Percentiles rank a stretch among this genome's conserved stretches.
Conservation (phyloP, 2,113 vertebrate genomes). For the Cavia porcellus region DNA sequence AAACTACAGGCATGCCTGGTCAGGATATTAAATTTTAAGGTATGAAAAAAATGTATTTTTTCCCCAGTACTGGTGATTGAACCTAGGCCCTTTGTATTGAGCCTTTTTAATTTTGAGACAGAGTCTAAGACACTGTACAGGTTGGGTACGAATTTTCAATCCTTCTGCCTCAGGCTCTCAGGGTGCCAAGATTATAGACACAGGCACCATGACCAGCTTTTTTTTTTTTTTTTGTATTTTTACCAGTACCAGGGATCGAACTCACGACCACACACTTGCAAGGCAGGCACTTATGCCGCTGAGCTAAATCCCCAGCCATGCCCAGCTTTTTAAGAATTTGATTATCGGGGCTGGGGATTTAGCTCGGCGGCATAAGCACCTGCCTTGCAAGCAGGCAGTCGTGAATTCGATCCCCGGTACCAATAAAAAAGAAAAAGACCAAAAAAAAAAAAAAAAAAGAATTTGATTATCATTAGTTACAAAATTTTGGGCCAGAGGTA, state of each 20-base stretch:
- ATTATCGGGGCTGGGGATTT: too few species aligned
- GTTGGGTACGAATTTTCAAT: neutral
- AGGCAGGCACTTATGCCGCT: too few species aligned
- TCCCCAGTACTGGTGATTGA: neutral
- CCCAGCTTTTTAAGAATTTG: too few species aligned
- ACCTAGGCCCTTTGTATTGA: neutral
- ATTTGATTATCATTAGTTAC: neutral
- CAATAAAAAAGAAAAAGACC: too few species aligned
- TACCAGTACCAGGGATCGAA: too few species aligned
- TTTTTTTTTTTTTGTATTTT: too few species aligned
- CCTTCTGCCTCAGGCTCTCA: neutral
- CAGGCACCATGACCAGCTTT: neutral
- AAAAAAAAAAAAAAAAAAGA: neutral
- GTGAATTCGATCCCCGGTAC: too few species aligned
- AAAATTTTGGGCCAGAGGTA: neutral
- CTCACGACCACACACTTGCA: too few species aligned
- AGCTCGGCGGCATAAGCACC: too few species aligned
- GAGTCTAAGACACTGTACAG: neutral
- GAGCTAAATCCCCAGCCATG: too few species aligned
- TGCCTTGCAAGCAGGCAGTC: too few species aligned
- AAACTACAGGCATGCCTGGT: neutral
- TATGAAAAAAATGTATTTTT: neutral
- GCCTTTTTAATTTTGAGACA: neutral
- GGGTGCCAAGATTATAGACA: neutral
- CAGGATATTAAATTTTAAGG: constrained; percentile 37